Conservation (phyloP, 2,113 vertebrate genomes). For the Plestiodon gilberti region DNA sequence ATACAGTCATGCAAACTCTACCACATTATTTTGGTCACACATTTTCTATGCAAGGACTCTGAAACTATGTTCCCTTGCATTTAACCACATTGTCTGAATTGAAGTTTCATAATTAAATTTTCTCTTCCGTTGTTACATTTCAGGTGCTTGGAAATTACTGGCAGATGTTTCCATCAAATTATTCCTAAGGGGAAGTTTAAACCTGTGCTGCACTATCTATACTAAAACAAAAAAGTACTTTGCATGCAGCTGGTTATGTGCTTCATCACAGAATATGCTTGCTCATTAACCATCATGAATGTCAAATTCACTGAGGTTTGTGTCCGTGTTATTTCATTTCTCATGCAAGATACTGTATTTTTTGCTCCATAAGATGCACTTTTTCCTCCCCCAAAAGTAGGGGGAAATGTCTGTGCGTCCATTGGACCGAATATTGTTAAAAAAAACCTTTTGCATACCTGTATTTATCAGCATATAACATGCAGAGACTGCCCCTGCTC, state of each 20-base stretch:
- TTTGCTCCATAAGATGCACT: not conserved
- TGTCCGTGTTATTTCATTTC: constrained; percentile 31
- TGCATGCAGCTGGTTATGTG: constrained; percentile 12
- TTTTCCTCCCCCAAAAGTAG: too few species aligned
- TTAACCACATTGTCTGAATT: constrained; percentile 19
- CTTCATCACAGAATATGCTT: constrained; percentile 29
- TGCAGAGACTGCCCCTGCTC: too few species aligned
- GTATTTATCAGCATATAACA: too few species aligned
- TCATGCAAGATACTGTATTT: not conserved
- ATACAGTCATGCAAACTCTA: not conserved
- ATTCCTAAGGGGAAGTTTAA: constrained; percentile 51
- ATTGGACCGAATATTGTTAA: too few species aligned
- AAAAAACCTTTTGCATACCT: too few species aligned
- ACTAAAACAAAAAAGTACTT: constrained; percentile 21
- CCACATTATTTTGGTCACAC: not conserved
- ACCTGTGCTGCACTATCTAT: not conserved
- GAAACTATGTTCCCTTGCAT: not conserved
- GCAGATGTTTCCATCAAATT: constrained; percentile 17
- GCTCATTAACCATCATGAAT: constrained; percentile 6
- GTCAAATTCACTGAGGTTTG: constrained; percentile 34
- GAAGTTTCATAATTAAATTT: constrained; percentile 33
- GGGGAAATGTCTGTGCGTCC: too few species aligned
- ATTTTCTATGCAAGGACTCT: not conserved
- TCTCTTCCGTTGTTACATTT: constrained; percentile 3
- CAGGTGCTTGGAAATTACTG: not conserved